A percentile compares a stretch with the other conserved stretches of the same genome.
Evolutionary conservation across 2,888 invertebrate genomes (phyloP).

Genomic region (Lasiommata megera): DNA sequence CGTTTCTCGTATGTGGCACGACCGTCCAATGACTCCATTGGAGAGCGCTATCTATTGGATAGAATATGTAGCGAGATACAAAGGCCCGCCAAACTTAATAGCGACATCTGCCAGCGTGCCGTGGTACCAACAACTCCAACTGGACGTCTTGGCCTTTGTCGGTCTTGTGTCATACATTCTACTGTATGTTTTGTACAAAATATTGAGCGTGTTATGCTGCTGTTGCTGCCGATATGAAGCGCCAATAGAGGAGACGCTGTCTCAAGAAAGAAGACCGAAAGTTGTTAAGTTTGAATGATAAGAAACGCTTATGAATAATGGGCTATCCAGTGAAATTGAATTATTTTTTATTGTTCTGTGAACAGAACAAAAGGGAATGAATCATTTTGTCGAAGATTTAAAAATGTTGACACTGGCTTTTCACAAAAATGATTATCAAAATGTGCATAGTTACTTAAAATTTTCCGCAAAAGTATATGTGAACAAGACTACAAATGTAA

Average conservation of each 20-base stretch:
- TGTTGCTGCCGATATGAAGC: constrained; percentile 53
- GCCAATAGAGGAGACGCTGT: constrained; percentile 34
- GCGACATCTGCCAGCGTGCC: constrained; percentile 57
- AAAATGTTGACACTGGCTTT: too few relatives aligned
- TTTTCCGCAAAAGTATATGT: neutral
- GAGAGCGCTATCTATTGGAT: constrained; percentile 82
- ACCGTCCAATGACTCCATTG: constrained; percentile 74
- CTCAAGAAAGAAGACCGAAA: constrained; percentile 54
- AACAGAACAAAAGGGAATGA: neutral
- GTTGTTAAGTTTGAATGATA: constrained; percentile 71
- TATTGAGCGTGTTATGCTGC: constrained; percentile 59
- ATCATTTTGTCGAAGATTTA: too few relatives aligned
- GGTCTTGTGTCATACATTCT: constrained; percentile 59
- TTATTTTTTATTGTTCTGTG: constrained; percentile 8
- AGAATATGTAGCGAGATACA: constrained; percentile 77
- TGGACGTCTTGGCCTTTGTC: constrained; percentile 67
- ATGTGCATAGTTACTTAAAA: constrained; percentile 13
- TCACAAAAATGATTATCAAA: too few relatives aligned
- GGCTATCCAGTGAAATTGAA: neutral
- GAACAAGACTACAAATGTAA: neutral
- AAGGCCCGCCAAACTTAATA: constrained; percentile 64
- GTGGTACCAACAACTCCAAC: constrained; percentile 62
- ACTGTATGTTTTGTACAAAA: constrained; percentile 53
- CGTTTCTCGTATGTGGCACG: constrained; percentile 76
- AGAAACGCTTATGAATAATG: neutral